Percentiles rank a stretch among this genome's conserved stretches.
phyloP scores from a whole-genome alignment of 1,140 invertebrate genomes.

The Bombus consobrinus region DNA sequence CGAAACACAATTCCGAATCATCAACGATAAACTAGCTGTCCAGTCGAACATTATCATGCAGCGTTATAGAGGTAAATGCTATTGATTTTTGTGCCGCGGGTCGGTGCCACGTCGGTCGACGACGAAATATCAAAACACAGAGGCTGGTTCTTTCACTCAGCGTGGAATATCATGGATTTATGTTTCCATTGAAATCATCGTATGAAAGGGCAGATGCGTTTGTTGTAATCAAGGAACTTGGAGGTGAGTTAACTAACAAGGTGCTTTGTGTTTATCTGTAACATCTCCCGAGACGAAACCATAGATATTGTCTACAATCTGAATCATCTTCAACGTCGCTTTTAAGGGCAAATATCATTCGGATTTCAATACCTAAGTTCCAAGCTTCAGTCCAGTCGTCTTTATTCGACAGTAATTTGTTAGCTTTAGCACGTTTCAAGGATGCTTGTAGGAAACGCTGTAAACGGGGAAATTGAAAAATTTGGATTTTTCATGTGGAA shows the following conservation, averaged over 20 bases:
- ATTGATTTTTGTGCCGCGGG: constrained; percentile 2
- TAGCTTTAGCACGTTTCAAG: rapidly evolving
- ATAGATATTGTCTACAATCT: background rate
- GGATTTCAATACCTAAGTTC: background rate
- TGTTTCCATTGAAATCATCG: background rate
- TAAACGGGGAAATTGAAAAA: background rate
- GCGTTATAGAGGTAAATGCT: constrained; percentile 12
- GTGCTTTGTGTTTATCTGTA: background rate
- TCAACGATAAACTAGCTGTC: background rate
- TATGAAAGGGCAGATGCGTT: background rate
- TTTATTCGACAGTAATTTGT: background rate
- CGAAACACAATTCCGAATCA: background rate
- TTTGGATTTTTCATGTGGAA: too few relatives aligned
- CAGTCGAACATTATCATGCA: background rate
- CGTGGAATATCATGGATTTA: background rate
- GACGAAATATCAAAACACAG: background rate
- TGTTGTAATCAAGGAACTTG: background rate
- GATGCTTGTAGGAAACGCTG: background rate
- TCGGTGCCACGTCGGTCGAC: background rate
- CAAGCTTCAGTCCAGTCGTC: background rate
- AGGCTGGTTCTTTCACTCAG: background rate
- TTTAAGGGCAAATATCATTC: background rate
- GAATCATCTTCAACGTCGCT: background rate
- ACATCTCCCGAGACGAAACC: background rate
- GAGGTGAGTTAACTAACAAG: too few relatives aligned